Base-by-base conservation (phyloP, 1,140 invertebrate genomes). In the Ceratoteleas bidentatus region DNA sequence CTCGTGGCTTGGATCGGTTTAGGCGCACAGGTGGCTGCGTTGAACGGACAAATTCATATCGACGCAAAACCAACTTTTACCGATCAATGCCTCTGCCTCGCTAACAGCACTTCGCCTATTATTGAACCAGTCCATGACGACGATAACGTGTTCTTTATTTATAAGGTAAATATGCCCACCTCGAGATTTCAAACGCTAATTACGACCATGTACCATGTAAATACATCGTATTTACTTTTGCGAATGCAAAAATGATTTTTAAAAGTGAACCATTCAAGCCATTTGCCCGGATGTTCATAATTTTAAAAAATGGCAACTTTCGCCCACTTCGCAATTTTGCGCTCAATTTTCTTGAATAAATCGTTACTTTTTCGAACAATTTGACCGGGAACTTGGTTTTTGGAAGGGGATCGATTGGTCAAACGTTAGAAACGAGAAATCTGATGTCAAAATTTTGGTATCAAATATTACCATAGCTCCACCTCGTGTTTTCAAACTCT, bases 1-100 rank as follows among this genome's bases (percentile, higher is more conserved):
- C 88, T 96, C 2, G 93, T 96, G 16, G 89, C 94, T 13, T 96
- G 95, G 94, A 94, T 97, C 60, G 95, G 95, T 14, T 88, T 96
- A 49, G 96, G 96, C 3, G 93, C 95, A 16, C 94, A 95, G 87
- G 86, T 95, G 8, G 90, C 93, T 0, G 91, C 92, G 43, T 87
- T 93, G 0, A 92, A 88, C 24, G 93, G 92, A 0, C 81, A 88
- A 49, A 91, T 94, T 56, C 62, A 87, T 0, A 60, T 91, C 3
- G 85, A 91, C 9, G 85, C 64, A 3, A 93, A 93, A 85, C 74
- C 83, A 0, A 91, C 89, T 0, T 92, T 90, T 24, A 91, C 87
- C 16, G 86, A 88, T 57, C 81, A 73, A 3, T 94, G 93, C 79
- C 73, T 86, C 3, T 93, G 93, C 49, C 70, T 89, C 9, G 15